phyloP scores from a whole-genome alignment of 2,797 vertebrate genomes.

The Etheostoma perlongum region DNA sequence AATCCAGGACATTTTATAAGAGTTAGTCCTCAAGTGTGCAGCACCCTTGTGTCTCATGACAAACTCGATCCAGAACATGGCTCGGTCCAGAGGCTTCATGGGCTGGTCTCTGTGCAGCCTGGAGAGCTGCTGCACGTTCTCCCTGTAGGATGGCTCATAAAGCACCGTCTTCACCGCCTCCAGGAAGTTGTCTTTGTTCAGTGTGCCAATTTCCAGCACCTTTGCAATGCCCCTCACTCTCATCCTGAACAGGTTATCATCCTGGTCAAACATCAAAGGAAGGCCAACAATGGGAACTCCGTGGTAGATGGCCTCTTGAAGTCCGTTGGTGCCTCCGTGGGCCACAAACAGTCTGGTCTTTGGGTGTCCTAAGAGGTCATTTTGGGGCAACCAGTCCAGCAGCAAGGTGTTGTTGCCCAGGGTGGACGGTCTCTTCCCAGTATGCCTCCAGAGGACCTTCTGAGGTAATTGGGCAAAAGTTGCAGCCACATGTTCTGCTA shows the following conservation, averaged over 20 bases:
- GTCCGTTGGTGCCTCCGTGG: constrained; percentile 38
- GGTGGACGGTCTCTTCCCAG: not conserved
- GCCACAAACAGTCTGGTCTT: constrained; percentile 51
- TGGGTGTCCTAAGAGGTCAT: constrained; percentile 49
- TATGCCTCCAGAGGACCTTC: constrained; percentile 43
- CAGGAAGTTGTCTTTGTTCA: too few relatives aligned
- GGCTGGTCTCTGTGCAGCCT: constrained; percentile 50
- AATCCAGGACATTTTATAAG: not conserved
- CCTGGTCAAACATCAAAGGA: too few relatives aligned
- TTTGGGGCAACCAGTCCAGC: constrained; percentile 51
- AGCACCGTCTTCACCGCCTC: too few relatives aligned
- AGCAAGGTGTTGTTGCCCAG: constrained; percentile 51
- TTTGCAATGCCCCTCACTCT: too few relatives aligned
- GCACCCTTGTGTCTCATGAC: constrained; percentile 32
- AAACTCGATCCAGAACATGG: constrained; percentile 49
- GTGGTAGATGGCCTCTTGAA: constrained; percentile 47
- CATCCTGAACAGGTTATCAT: too few relatives aligned
- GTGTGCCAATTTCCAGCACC: too few relatives aligned
- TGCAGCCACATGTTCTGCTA: constrained; percentile 39
- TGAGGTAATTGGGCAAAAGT: constrained; percentile 50
- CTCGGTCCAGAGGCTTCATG: constrained; percentile 42
- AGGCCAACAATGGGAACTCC: too few relatives aligned
- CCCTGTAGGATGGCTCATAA: too few relatives aligned
- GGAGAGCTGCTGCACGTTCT: constrained; percentile 47
- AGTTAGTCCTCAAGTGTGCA: too few relatives aligned